Evolutionary conservation across 2,113 vertebrate genomes (phyloP).

Genomic region (Sinosuthora webbiana): DNA sequence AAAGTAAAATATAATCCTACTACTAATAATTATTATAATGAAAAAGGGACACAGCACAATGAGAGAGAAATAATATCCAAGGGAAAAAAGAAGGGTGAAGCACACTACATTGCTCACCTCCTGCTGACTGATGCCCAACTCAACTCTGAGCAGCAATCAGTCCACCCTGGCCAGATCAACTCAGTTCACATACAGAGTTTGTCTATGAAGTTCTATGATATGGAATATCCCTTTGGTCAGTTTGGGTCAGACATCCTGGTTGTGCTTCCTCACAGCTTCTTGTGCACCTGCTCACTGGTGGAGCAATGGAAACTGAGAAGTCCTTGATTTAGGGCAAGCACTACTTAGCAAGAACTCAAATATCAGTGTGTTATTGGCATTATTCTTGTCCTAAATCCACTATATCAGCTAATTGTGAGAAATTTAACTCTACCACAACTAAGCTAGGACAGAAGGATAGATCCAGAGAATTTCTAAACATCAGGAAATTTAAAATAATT

Average conservation of each 20-base stretch:
- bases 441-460: background rate
- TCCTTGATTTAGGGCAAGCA: background rate
- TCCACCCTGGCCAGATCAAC: background rate
- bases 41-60: background rate
- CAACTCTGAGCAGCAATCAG: background rate
- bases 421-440: background rate
- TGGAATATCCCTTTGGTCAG: background rate
- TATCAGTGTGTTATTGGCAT: background rate
- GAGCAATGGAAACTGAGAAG: background rate
- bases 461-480: background rate
- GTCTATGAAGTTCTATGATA: background rate
- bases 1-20: background rate
- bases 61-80: background rate
- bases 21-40: background rate
- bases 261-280: background rate
- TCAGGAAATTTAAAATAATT: background rate
- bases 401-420: accelerated
- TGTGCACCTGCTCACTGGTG: background rate
- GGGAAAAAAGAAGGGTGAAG: background rate
- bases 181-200: no score
- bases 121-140: background rate
- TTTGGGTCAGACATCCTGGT: background rate
- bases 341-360: background rate
- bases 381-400: background rate
- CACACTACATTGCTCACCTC: background rate